Conservation (phyloP, 2,797 vertebrate species). For the Helostoma temminkii region DNA sequence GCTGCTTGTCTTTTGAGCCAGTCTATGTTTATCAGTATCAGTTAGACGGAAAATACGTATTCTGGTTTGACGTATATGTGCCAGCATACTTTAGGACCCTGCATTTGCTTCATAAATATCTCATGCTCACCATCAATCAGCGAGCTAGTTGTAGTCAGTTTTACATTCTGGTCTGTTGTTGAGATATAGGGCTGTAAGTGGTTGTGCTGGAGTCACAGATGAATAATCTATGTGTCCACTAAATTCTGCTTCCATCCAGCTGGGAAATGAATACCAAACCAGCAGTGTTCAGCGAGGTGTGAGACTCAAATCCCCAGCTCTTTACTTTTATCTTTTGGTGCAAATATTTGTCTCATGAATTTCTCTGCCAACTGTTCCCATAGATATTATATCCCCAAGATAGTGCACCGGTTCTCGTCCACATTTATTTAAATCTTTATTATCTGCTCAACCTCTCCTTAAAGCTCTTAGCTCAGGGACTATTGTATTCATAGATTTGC, state of each 20-base stretch:
- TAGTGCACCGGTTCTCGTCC: conserved; percentile 58
- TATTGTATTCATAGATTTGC: conserved; percentile 55
- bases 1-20: conserved; percentile 25
- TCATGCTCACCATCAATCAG: conserved; percentile 53
- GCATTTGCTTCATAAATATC: conserved; percentile 62
- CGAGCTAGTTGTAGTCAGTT: conserved; percentile 38
- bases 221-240: conserved; percentile 79
- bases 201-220: conserved; percentile 67
- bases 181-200: conserved; percentile 67
- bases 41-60: conserved; percentile 34
- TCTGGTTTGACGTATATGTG: conserved; percentile 39
- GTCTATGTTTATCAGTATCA: conserved; percentile 47
- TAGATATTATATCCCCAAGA: conserved; percentile 70
- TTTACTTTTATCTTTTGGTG: conserved; percentile 78
- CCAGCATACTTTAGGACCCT: conserved; percentile 49
- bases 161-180: conserved; percentile 62
- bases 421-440: conserved; percentile 78
- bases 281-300: conserved; percentile 78
- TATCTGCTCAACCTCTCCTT: conserved; percentile 68
- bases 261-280: conserved; percentile 78
- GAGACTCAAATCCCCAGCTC: conserved; percentile 73
- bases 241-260: conserved; percentile 76
- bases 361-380: conserved; percentile 70
- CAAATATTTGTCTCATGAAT: conserved; percentile 82
- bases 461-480: conserved; percentile 63